phyloP scores from a whole-genome alignment of 2,797 vertebrate genomes.

The Eurystomus glaucurus region DNA sequence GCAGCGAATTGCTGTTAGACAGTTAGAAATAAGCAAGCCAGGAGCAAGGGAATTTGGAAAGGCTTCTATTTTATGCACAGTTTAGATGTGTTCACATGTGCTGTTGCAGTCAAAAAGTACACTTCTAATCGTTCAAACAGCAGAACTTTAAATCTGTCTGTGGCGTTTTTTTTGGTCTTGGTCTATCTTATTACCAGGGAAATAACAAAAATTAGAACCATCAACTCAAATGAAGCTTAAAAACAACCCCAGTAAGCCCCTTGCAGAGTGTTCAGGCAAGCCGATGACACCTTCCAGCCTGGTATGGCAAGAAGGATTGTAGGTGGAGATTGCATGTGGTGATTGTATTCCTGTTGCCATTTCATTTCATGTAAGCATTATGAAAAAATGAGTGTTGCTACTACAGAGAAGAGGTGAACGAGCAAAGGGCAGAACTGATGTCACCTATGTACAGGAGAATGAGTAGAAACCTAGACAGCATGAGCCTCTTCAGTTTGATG shows the following conservation, averaged over 20 bases:
- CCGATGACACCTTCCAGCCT: not conserved
- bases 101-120: not conserved
- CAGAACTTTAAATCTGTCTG: not conserved
- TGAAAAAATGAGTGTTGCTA: not conserved
- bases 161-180: not conserved
- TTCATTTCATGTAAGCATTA: not conserved
- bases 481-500: not conserved
- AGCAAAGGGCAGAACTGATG: not conserved
- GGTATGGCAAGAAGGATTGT: not conserved
- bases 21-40: not conserved
- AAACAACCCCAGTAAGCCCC: rapidly evolving
- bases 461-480: not conserved
- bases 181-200: not conserved
- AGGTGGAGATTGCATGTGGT: not conserved
- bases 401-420: not conserved
- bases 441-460: rapidly evolving
- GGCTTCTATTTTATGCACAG: rapidly evolving
- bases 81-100: not conserved
- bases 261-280: not conserved
- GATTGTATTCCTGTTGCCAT: not conserved
- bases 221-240: not conserved
- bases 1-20: slow-evolving; percentile 37
- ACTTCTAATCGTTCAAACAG: not conserved
- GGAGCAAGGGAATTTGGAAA: not conserved
- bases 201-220: rapidly evolving